phyloP scores from a whole-genome alignment of 1,140 invertebrate species.

The Anoplolepis gracilipes region DNA sequence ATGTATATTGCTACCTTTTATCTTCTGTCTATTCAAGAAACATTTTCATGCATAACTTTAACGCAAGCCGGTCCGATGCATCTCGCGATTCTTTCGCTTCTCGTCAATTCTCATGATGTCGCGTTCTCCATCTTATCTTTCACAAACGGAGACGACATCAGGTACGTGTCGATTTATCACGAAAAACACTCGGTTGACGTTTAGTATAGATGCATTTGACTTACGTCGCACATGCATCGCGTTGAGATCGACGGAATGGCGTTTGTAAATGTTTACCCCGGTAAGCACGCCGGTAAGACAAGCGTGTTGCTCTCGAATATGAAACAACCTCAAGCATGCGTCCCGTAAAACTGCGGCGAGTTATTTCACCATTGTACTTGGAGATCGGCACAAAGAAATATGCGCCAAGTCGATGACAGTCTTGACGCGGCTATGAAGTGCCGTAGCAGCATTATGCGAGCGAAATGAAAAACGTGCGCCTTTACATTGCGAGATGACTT shows the following conservation, averaged over 20 bases:
- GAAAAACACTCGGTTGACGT: neutral
- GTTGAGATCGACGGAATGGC: neutral
- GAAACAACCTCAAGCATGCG: neutral
- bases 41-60: neutral
- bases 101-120: neutral
- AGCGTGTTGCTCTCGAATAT: constrained; percentile 22
- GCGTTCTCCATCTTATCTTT: neutral
- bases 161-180: constrained; percentile 3
- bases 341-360: constrained; percentile 25
- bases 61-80: no score
- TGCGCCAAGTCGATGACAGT: constrained; percentile 30
- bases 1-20: neutral
- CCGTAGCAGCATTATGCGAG: constrained; percentile 19
- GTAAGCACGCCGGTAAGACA: neutral
- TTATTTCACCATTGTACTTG: constrained; percentile 51
- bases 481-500: constrained; percentile 32
- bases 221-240: neutral
- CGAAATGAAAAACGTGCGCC: constrained; percentile 27
- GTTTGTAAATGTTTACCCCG: constrained; percentile 1
- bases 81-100: neutral
- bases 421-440: constrained; percentile 13
- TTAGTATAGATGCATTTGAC: neutral
- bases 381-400: constrained; percentile 25
- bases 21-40: neutral
- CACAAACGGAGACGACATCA: neutral